phyloP scores from a whole-genome alignment of 1,140 invertebrate genomes.

The Brachionus paranguensis region DNA sequence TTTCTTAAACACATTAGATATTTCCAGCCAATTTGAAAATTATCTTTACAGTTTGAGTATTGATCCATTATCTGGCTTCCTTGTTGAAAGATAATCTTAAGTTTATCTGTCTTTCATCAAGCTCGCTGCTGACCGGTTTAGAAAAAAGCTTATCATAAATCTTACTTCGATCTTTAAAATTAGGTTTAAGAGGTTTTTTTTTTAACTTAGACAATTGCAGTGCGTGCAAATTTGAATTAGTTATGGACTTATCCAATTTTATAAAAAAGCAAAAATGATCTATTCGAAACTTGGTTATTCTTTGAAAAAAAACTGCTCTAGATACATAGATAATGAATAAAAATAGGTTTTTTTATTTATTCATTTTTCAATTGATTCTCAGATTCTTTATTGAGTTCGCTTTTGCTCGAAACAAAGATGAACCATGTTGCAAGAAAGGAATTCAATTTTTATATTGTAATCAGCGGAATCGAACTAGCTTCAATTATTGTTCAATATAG shows the following conservation, averaged over 20 bases:
- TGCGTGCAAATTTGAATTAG: not conserved
- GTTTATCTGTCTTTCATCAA: constrained; percentile 7
- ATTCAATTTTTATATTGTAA: not conserved
- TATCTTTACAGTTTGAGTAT: constrained; percentile 8
- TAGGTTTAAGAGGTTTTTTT: not conserved
- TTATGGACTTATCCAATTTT: not conserved
- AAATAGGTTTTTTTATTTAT: not conserved
- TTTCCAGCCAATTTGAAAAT: constrained; percentile 20
- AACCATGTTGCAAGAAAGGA: not conserved
- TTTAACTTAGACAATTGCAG: not conserved
- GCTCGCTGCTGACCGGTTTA: not conserved
- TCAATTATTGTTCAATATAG: not conserved
- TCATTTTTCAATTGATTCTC: not conserved
- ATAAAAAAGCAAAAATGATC: not conserved
- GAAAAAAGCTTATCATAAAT: constrained; percentile 5
- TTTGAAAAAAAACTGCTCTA: constrained; percentile 12
- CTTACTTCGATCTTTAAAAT: not conserved
- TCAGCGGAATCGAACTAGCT: not conserved
- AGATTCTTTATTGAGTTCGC: not conserved
- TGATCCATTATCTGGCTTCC: constrained; percentile 3
- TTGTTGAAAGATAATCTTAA: not conserved
- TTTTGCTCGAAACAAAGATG: not conserved
- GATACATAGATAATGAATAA: constrained; percentile 35
- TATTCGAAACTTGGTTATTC: not conserved
- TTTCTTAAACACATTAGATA: constrained; percentile 2